A percentile compares a stretch with the other conserved stretches of the same genome.
Evolutionary conservation across 1,140 invertebrate genomes (phyloP).

Genomic region (Homarus americanus): DNA sequence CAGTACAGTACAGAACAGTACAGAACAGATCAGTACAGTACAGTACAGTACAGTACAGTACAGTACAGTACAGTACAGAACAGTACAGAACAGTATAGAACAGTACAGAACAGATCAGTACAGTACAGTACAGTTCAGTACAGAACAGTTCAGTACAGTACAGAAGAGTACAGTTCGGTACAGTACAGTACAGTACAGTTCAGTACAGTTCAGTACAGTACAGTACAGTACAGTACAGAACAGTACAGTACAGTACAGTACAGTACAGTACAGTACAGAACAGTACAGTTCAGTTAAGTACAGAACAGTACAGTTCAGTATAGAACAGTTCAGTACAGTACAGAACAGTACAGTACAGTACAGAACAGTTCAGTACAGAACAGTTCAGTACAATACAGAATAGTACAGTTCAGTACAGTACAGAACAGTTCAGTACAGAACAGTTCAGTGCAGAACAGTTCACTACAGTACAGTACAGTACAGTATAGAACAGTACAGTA

Average conservation of each 20-base stretch:
- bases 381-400: too few species aligned
- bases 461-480: too few species aligned
- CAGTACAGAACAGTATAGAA: constrained; percentile 64
- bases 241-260: constrained; percentile 74
- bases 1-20: constrained; percentile 67
- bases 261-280: constrained; percentile 75
- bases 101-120: constrained; percentile 71
- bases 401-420: too few species aligned
- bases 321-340: too few species aligned
- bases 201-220: constrained; percentile 75
- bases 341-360: too few species aligned
- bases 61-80: constrained; percentile 75
- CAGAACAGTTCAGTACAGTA: constrained; percentile 75
- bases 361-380: too few species aligned
- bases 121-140: constrained; percentile 74
- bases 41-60: constrained; percentile 74
- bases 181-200: constrained; percentile 75
- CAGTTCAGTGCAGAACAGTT: too few species aligned
- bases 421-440: too few species aligned
- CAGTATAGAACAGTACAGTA: too few species aligned
- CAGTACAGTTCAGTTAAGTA: too few species aligned
- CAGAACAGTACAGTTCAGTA: too few species aligned
- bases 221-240: constrained; percentile 72
- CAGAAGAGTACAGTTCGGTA: constrained; percentile 75
- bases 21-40: constrained; percentile 68